Evolutionary conservation across 2,888 invertebrate genomes (phyloP).

Genomic region (Mesoligia furuncula): DNA sequence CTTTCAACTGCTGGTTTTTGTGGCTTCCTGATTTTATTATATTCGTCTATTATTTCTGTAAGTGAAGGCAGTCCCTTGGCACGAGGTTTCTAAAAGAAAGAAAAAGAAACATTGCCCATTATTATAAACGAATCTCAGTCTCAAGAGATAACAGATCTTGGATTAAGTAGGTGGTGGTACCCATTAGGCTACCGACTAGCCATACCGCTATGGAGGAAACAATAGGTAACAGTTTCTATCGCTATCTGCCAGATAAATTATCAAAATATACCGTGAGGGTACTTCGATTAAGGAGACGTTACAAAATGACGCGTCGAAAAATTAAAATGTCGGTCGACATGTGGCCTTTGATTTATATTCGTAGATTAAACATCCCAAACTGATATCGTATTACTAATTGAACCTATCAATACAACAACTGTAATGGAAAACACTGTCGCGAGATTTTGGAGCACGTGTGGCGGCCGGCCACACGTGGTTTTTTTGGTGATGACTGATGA

Average conservation of each 20-base stretch:
- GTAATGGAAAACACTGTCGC: not conserved
- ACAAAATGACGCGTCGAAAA: conserved; percentile 33
- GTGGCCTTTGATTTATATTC: conserved; percentile 1
- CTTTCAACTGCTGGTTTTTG: conserved; percentile 61
- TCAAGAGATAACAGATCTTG: not conserved
- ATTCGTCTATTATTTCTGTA: conserved; percentile 86
- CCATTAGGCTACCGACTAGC: too few species aligned
- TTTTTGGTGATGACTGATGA: conserved; percentile 53
- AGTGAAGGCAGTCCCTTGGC: conserved; percentile 92
- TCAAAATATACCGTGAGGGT: not conserved
- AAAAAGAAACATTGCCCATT: conserved; percentile 1
- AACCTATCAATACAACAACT: not conserved
- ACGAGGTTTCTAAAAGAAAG: conserved; percentile 88
- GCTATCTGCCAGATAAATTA: not conserved
- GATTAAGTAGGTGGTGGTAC: not conserved
- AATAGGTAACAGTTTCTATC: not conserved
- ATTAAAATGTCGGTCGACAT: conserved; percentile 42
- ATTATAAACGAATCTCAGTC: not conserved
- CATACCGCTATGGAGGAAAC: not conserved
- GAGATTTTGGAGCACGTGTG: conserved; percentile 78
- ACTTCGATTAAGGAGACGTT: not conserved
- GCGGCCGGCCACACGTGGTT: conserved; percentile 81
- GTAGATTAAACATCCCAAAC: not conserved
- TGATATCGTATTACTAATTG: not conserved
- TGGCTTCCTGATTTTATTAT: conserved; percentile 55